Percentiles rank a stretch among this genome's conserved stretches.
These are phyloP conservation scores for Lithosia quadra DNA, from an alignment of 2,888 invertebrate species.

Conservation along the genomic window DNA sequence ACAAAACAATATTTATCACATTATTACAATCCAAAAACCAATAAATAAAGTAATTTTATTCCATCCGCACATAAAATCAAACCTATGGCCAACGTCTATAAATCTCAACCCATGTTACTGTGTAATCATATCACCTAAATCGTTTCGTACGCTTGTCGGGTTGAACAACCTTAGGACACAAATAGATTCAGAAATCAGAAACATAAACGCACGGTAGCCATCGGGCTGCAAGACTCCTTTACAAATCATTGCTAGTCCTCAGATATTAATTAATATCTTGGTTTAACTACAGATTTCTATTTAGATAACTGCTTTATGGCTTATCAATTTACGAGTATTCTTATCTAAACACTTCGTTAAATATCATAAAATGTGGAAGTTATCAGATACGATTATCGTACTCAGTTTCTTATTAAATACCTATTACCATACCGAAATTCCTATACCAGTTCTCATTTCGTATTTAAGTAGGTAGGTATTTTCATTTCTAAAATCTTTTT, in stretches of 20 bases:
- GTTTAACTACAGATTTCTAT: not conserved
- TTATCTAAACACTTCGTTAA: not conserved
- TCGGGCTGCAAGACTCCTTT: conserved; percentile 58
- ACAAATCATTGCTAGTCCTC: conserved; percentile 40
- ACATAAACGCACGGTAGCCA: conserved; percentile 64
- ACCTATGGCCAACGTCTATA: not conserved
- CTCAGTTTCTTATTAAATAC: not conserved
- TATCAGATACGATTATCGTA: not conserved
- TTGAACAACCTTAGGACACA: conserved; percentile 81
- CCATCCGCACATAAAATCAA: conserved; percentile 12
- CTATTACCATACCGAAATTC: not conserved
- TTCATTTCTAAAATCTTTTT: not conserved
- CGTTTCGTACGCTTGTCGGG: conserved; percentile 55
- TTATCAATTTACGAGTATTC: not conserved
- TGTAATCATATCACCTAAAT: conserved; percentile 43
- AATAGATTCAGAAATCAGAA: conserved; percentile 72
- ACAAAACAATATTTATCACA: not conserved
- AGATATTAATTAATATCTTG: conserved; percentile 22
- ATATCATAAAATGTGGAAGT: not conserved
- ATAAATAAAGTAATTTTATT: conserved; percentile 5
- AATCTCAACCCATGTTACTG: conserved; percentile 25
- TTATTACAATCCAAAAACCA: conserved; percentile 2
- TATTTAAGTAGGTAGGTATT: not conserved
- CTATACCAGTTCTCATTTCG: not conserved
- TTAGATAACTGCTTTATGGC: not conserved